Percentiles rank a stretch among this genome's conserved stretches.
Conservation (phyloP, 2,888 invertebrate genomes). For the Octonoba sinensis region DNA sequence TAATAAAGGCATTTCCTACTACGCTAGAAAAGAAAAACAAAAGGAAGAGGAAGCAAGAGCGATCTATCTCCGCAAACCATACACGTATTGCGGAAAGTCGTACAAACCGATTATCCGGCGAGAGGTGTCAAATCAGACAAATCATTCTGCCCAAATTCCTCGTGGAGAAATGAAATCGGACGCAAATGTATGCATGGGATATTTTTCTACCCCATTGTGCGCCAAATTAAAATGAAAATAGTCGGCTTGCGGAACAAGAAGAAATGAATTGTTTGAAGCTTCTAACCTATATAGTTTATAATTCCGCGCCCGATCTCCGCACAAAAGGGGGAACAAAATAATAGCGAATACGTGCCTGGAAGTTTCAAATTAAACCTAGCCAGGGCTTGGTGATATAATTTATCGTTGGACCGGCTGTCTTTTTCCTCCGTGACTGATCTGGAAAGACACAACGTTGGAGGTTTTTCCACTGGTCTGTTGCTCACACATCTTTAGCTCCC, state of each 20-base stretch:
- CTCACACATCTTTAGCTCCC: slow-evolving; percentile 12
- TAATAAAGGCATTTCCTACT: no score
- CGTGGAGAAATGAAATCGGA: neutral
- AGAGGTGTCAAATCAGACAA: slow-evolving; percentile 44
- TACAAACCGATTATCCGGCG: slow-evolving; percentile 18
- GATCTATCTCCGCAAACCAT: no score
- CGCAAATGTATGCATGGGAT: neutral
- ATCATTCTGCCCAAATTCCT: slow-evolving; percentile 20
- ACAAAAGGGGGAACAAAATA: slow-evolving; percentile 44
- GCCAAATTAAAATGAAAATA: slow-evolving; percentile 48
- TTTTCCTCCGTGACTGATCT: slow-evolving; percentile 50
- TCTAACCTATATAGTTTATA: slow-evolving; percentile 55
- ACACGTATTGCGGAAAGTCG: slow-evolving; percentile 10
- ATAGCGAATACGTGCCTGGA: slow-evolving; percentile 58
- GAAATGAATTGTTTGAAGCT: slow-evolving; percentile 44
- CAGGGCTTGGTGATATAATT: slow-evolving; percentile 55
- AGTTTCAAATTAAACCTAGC: slow-evolving; percentile 52
- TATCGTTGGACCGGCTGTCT: slow-evolving; percentile 55
- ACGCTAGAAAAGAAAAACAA: no score
- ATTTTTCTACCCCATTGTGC: slow-evolving; percentile 16
- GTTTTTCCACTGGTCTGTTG: slow-evolving; percentile 18
- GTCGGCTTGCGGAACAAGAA: slow-evolving; percentile 20
- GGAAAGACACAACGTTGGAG: slow-evolving; percentile 27
- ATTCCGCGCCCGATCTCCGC: slow-evolving; percentile 34
- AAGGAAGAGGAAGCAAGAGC: no score